Evolutionary conservation across 2,888 invertebrate genomes (phyloP), one percentile per base, ranked within the genome.

Genomic region (Andrena fulva): DNA sequence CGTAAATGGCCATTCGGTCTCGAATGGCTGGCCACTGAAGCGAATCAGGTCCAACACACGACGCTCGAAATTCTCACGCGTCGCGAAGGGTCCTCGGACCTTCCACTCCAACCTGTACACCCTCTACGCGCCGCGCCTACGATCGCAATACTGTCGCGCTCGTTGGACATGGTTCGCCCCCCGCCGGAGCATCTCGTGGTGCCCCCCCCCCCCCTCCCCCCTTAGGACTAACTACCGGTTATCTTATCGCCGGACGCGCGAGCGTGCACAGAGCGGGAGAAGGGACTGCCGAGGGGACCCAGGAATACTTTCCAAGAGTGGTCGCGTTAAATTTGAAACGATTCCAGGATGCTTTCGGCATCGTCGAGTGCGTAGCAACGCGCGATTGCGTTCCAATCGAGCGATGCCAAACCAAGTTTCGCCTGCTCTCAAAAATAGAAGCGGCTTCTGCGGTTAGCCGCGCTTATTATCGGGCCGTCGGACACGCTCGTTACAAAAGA

Each of bases 401-500:
- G 16, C 66, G 69, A 20, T 56, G 74, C 54, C 76, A 76, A 69
- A 63, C 24, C 63, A 42, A 33, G 29, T 48, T 56, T 76, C 54
- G 54, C 31, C 16, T 27, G 56, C 0, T 56, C n/a, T 4, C 52
- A n/a, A 33, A 59, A 72, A 77, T 56, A 63, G 54, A 54, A 42
- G 42, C 42, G 42, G 42, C 42, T 42, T 42, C 42, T 4, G 10
- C 0, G 42, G 24, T 50, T 20, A 12, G 33, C 24, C 12, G 42
- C 66, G 56, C 10, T 56, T 50, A 60, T 48, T 27, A 48, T 24
- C 50, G 27, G 2, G 12, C 50, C 10, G 31, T 42, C 24, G 35
- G 60, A 62, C 62, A 12, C 33, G 29, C 20, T 63, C 62, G 62
- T 75, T 60, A 31, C 5, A 27, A 27, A 52, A 42, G 16, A 29